Evolutionary conservation across 2,797 vertebrate species (phyloP).

Genomic region (Nannoperca australis): DNA sequence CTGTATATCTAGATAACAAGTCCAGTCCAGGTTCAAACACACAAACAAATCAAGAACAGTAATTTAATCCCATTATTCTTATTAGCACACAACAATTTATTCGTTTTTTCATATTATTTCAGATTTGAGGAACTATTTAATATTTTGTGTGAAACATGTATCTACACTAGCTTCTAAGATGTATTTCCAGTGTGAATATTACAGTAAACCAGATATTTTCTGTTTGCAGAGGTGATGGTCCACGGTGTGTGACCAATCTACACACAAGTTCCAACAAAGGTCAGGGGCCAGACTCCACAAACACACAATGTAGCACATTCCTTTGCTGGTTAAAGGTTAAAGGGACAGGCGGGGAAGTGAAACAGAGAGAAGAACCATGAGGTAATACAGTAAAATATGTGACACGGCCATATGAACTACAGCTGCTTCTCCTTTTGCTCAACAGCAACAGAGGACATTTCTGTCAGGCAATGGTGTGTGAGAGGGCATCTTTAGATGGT

Average conservation of each 20-base stretch:
- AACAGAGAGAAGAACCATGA: slow-evolving; percentile 50
- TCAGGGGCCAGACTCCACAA: not conserved
- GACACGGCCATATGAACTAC: slow-evolving; percentile 24
- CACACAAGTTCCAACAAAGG: not conserved
- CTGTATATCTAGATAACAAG: slow-evolving; percentile 34
- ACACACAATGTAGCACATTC: not conserved
- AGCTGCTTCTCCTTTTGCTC: slow-evolving; percentile 47
- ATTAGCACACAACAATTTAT: not conserved
- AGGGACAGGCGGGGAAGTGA: slow-evolving; percentile 49
- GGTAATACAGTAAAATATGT: slow-evolving; percentile 58
- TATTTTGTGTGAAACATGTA: not conserved
- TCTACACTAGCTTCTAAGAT: not conserved
- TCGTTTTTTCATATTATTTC: not conserved
- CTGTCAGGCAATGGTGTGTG: slow-evolving; percentile 1
- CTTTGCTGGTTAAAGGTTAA: slow-evolving; percentile 6
- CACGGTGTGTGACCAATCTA: not conserved
- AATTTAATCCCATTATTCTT: slow-evolving; percentile 9
- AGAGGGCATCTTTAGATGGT: not conserved
- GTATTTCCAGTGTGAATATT: not conserved
- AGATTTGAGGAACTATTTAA: not conserved
- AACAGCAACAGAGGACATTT: slow-evolving; percentile 21
- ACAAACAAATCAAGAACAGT: slow-evolving; percentile 28
- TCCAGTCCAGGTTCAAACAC: slow-evolving; percentile 32
- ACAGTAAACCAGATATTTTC: not conserved
- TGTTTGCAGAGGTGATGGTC: slow-evolving; percentile 19